Percentiles rank a stretch among this genome's conserved stretches.
These are phyloP conservation scores for Drosophila pandora DNA, from an alignment of 1,140 invertebrate genomes.

Conservation along the genomic window DNA sequence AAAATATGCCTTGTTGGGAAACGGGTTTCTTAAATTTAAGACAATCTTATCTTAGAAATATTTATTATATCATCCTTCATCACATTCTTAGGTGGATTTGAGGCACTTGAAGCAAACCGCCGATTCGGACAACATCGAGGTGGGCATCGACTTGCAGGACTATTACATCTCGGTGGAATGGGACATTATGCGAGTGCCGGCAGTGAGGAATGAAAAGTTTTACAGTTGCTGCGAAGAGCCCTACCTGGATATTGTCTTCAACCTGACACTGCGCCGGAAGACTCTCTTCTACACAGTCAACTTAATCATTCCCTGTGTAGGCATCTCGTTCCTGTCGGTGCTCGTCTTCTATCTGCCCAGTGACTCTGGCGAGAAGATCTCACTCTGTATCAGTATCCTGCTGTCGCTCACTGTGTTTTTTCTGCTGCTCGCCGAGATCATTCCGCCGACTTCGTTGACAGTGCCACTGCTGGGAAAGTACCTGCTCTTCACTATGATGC, in stretches of 20 bases:
- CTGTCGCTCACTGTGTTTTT: constrained; percentile 99
- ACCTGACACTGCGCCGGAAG: constrained; percentile 97
- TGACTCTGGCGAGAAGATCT: constrained; percentile 98
- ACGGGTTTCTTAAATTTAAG: not conserved
- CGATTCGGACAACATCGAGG: constrained; percentile 92
- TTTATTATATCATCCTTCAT: not conserved
- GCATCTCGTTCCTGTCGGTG: constrained; percentile 98
- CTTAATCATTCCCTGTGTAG: constrained; percentile 97
- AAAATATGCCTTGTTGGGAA: not conserved
- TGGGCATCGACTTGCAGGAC: constrained; percentile 96
- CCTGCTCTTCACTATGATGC: constrained; percentile 99
- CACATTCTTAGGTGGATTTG: constrained; percentile 89
- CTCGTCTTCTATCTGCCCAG: constrained; percentile 99
- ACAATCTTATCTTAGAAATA: not conserved
- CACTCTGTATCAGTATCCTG: constrained; percentile 98
- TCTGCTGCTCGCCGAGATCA: constrained; percentile 98
- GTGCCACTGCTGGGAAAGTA: constrained; percentile 99
- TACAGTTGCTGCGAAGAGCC: constrained; percentile 96
- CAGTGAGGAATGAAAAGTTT: constrained; percentile 93
- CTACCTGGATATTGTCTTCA: constrained; percentile 98
- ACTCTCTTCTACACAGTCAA: constrained; percentile 99
- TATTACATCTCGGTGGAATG: constrained; percentile 99
- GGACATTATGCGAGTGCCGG: constrained; percentile 96
- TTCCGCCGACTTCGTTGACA: constrained; percentile 99
- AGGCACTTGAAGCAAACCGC: constrained; percentile 92